Evolutionary conservation across 2,797 vertebrate genomes (phyloP).

Genomic region (Cryptoprocta ferox): DNA sequence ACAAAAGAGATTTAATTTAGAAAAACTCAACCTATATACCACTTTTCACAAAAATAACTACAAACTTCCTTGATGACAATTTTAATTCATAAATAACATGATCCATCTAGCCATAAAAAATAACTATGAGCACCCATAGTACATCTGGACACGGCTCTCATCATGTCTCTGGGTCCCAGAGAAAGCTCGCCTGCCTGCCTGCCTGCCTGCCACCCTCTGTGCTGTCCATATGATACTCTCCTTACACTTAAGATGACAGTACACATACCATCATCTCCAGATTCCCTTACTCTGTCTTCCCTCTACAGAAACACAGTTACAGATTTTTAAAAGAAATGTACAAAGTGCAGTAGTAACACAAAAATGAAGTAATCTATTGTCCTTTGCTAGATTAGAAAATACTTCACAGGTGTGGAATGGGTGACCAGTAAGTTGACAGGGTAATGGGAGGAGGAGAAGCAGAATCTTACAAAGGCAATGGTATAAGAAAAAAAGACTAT

Average conservation of each 20-base stretch:
- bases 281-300: background rate
- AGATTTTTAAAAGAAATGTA: background rate
- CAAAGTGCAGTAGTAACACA: background rate
- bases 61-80: background rate
- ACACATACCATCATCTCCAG: background rate
- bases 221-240: background rate
- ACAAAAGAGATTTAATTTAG: background rate
- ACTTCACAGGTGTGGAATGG: background rate
- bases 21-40: background rate
- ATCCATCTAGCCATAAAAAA: background rate
- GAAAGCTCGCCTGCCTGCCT: background rate
- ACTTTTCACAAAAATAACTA: conserved; percentile 13
- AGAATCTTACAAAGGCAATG: background rate
- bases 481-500: background rate
- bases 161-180: background rate
- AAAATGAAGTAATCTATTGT: background rate
- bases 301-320: background rate
- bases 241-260: background rate
- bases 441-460: background rate
- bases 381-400: background rate
- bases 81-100: background rate
- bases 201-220: background rate
- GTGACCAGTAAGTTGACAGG: background rate
- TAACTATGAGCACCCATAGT: background rate
- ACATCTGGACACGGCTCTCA: background rate